A percentile compares a stretch with the other conserved stretches of the same genome.
phyloP scores from a whole-genome alignment of 1,140 invertebrate species.

The Nilaparvata lugens region DNA sequence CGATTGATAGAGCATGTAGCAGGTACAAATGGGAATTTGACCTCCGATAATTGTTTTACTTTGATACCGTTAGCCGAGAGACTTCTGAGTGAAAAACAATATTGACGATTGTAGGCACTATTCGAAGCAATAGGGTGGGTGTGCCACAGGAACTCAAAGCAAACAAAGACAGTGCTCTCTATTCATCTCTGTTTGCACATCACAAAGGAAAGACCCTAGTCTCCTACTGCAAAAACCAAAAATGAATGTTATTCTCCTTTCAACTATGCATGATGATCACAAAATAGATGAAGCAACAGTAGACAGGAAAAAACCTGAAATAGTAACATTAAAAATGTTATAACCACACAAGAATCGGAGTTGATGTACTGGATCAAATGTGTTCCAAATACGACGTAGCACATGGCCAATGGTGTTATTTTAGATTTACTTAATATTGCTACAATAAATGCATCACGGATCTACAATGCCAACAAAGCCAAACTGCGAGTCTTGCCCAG shows the following conservation, averaged over 20 bases:
- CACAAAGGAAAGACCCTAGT: conserved; percentile 18
- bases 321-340: conserved; percentile 30
- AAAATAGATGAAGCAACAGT: conserved; percentile 17
- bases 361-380: conserved; percentile 29
- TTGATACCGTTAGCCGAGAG: conserved; percentile 20
- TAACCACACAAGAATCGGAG: conserved; percentile 33
- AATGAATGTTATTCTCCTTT: conserved; percentile 18
- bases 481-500: not conserved
- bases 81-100: conserved; percentile 20
- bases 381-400: conserved; percentile 19
- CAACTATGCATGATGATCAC: conserved; percentile 18
- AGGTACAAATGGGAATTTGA: conserved; percentile 30
- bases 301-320: conserved; percentile 27
- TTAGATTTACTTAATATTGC: conserved; percentile 12
- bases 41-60: conserved; percentile 32
- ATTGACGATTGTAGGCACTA: conserved; percentile 27
- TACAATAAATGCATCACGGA: conserved; percentile 6
- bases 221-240: conserved; percentile 23
- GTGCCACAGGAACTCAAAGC: conserved; percentile 16
- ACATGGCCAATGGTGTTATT: conserved; percentile 23
- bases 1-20: conserved; percentile 31
- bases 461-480: not conserved
- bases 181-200: conserved; percentile 16
- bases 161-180: conserved; percentile 5
- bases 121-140: conserved; percentile 27